Conservation (phyloP, 2,797 vertebrate genomes). For the Galago senegalensis region DNA sequence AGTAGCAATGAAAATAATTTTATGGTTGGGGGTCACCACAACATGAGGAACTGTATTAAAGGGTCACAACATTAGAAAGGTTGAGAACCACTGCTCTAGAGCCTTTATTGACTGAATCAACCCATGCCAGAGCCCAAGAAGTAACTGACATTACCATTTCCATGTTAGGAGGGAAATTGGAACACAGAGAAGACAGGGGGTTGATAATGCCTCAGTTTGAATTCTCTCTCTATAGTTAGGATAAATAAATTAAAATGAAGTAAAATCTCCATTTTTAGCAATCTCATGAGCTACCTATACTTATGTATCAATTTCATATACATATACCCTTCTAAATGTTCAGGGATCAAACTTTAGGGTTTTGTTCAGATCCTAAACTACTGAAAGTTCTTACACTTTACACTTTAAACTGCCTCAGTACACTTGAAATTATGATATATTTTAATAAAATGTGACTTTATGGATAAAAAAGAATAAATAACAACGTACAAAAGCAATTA, state of each 20-base stretch:
- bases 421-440: not conserved
- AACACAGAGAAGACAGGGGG: not conserved
- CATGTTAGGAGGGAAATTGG: not conserved
- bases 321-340: not conserved
- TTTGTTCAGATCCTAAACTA: not conserved
- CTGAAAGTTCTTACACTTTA: conserved; percentile 25
- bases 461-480: not conserved
- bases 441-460: conserved; percentile 61
- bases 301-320: not conserved
- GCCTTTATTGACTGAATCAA: conserved; percentile 22
- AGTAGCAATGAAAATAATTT: too few relatives aligned
- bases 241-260: conserved; percentile 52
- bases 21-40: too few relatives aligned
- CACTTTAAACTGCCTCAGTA: not conserved
- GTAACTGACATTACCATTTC: not conserved
- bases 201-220: conserved; percentile 5
- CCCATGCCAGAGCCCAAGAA: not conserved
- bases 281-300: not conserved
- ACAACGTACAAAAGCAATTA: conserved; percentile 29
- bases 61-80: too few relatives aligned
- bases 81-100: not conserved
- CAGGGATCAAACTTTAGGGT: not conserved
- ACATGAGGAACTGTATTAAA: too few relatives aligned
- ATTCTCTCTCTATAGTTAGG: not conserved
- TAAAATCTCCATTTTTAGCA: conserved; percentile 27